phyloP scores from a whole-genome alignment of 2,113 vertebrate genomes.

The Trichomycterus rosablanca region DNA sequence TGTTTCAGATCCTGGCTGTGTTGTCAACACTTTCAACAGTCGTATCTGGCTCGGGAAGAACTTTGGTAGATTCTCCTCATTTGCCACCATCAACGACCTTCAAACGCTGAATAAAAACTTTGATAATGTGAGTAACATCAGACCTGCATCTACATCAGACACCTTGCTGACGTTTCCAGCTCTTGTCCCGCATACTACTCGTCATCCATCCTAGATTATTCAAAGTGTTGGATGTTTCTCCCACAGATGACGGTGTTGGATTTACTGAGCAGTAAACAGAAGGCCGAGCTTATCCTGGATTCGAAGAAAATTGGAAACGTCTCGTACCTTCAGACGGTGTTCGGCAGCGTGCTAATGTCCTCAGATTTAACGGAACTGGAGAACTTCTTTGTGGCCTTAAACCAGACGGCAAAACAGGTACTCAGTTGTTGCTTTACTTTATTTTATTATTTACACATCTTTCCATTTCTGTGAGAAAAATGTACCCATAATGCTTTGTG shows the following conservation, averaged over 20 bases:
- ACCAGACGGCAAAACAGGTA: conserved; percentile 9
- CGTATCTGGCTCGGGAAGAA: not conserved
- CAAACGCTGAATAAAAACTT: not conserved
- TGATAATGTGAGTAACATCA: not conserved
- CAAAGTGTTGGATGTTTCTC: not conserved
- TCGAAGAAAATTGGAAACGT: conserved; percentile 26
- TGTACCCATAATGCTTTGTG: conserved; percentile 4
- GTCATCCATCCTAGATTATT: no score
- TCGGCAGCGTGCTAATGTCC: conserved; percentile 22
- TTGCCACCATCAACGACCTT: not conserved
- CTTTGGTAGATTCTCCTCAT: not conserved
- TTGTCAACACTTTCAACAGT: not conserved
- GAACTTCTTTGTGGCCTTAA: conserved; percentile 23
- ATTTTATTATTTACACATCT: not conserved
- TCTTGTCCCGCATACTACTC: no score
- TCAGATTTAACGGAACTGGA: conserved; percentile 17
- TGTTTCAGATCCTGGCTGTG: not conserved
- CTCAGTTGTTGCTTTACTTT: no score
- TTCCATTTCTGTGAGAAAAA: no score
- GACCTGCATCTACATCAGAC: not conserved
- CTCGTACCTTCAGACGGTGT: conserved; percentile 18
- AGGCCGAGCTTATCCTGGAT: conserved; percentile 22
- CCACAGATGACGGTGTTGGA: conserved; percentile 16
- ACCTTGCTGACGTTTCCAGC: no score
- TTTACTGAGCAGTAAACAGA: conserved; percentile 28